Evolutionary conservation across 2,113 vertebrate genomes (phyloP), one percentile per base, ranked within the genome.

Genomic region (Rhinoderma darwinii): DNA sequence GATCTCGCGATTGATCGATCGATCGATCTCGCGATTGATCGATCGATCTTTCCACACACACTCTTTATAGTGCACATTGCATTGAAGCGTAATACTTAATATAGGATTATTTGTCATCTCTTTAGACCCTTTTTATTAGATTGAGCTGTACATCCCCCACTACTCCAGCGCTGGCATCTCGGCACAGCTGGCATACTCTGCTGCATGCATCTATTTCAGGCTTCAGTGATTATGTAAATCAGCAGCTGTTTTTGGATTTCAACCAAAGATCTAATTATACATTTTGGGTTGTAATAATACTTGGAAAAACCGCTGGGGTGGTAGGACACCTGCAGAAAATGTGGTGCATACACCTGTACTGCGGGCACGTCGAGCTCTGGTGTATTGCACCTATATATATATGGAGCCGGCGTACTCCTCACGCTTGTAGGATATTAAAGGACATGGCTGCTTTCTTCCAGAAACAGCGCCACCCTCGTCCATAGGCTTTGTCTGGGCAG

Each of bases 221-320:
- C 44, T 50, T 6, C 2, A 20, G n/a, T 20, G 30, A 54, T 25
- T 72, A 39, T 72, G 18, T 72, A 72, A 72, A 72, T 72, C 37
- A 7, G 68, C 68, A 72, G 47, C n/a, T 35, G 82, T 35, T 51
- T 32, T 54, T 54, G 32, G 66, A 83, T 70, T 35, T 83, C 9
- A 32, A 73, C 27, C 30, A 54, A 15, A 72, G 82, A 73, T 83
- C 39, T 83, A 83, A 70, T 83, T 68, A 68, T 83, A 83, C 27
- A 37, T 30, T 73, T 20, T 73, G 66, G 8, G 47, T 39, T 32
- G 9, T 43, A 27, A 82, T 8, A 66, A 63, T 43, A 2, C 82
- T 20, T 35, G 41, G 81, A 81, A 63, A 83, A 73, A 25, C 82
- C 22, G 1, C 44, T 20, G 27, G 4, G n/a, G 44, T 43, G 41